Percentiles rank a stretch among this genome's conserved stretches.
phyloP scores from a whole-genome alignment of 30 jellyfish, hydroid and myxozoan species.

The Pseudorhiza aurosa region DNA sequence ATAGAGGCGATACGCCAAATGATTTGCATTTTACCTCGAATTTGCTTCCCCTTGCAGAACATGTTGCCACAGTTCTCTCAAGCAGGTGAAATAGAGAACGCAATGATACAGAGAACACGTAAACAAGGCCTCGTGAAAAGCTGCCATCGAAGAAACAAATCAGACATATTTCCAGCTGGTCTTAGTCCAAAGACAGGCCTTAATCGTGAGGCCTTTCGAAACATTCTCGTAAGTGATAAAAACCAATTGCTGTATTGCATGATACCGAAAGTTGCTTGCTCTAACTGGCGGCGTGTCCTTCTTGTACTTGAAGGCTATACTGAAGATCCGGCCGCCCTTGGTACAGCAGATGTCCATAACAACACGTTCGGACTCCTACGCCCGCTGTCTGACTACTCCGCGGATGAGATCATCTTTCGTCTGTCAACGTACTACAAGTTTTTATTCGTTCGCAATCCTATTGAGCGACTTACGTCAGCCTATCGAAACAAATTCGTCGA shows the following conservation, averaged over 20 bases:
- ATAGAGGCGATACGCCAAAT: neutral
- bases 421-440: slow-evolving; percentile 93
- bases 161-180: slow-evolving; percentile 85
- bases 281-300: slow-evolving; percentile 96
- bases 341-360: slow-evolving; percentile 89
- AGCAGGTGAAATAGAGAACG: slow-evolving; percentile 85
- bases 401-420: slow-evolving; percentile 93
- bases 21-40: neutral
- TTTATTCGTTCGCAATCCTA: slow-evolving; percentile 92
- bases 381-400: slow-evolving; percentile 87
- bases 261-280: slow-evolving; percentile 97
- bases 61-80: slow-evolving; percentile 54
- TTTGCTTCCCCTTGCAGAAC: too few species aligned
- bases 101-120: slow-evolving; percentile 87
- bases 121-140: slow-evolving; percentile 72
- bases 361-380: slow-evolving; percentile 86
- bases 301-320: slow-evolving; percentile 87
- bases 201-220: slow-evolving; percentile 79
- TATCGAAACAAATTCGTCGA: slow-evolving; percentile 86
- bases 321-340: slow-evolving; percentile 71
- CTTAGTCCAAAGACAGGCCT: slow-evolving; percentile 74
- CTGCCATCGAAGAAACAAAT: slow-evolving; percentile 84
- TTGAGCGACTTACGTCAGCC: slow-evolving; percentile 91
- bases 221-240: slow-evolving; percentile 93
- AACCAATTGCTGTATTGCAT: slow-evolving; percentile 96